Evolutionary conservation across 2,888 invertebrate species (phyloP), one percentile per base, ranked within the genome.

Genomic region (Cantharis lateralis): DNA sequence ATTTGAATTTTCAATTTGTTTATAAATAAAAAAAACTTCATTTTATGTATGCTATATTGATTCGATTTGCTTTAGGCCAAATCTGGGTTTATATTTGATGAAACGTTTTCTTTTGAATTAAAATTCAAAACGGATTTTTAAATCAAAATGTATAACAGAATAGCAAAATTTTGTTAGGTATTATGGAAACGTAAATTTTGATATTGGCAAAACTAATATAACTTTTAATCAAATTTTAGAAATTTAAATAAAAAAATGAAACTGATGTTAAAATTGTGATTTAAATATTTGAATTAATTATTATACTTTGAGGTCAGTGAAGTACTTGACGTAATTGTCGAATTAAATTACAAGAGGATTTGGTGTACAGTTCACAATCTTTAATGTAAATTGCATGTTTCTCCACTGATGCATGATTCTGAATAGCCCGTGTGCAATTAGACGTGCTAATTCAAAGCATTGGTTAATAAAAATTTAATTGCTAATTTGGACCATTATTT

Each of bases 351-450:
- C 69, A 62, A 74, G 68, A 62, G 70, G 64, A 77, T 70, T 77
- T 77, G 71, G 63, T 74, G 61, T 68, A 77, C 28, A 71, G 71
- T 77, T 74, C 70, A 24, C 24, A 28, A 26, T 20, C 71, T 62
- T 71, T 71, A 71, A 63, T 71, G 71, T 64, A 64, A 71, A 64
- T 71, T 71, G 71, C 71, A 15, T 71, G 71, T 71, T 71, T 64
- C 71, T 63, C 32, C 71, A 16, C 32, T 64, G 13, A 71, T 64
- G 64, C 71, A 18, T 71, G 71, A 28, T 71, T 26, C 28, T 64
- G 32, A 71, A 71, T 28, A 64, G 28, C 26, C 63, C 71, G 26
- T 71, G 15, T 71, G 64, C 63, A 64, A 71, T 71, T 71, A 71
- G 64, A 28, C 16, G 13, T 28, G 24, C 71, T 71, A 26, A 71